Percentiles rank a stretch among this genome's conserved stretches.
These are phyloP conservation scores for Drosophila malerkotliana DNA, from an alignment of 1,140 invertebrate genomes.

Conservation along the genomic window DNA sequence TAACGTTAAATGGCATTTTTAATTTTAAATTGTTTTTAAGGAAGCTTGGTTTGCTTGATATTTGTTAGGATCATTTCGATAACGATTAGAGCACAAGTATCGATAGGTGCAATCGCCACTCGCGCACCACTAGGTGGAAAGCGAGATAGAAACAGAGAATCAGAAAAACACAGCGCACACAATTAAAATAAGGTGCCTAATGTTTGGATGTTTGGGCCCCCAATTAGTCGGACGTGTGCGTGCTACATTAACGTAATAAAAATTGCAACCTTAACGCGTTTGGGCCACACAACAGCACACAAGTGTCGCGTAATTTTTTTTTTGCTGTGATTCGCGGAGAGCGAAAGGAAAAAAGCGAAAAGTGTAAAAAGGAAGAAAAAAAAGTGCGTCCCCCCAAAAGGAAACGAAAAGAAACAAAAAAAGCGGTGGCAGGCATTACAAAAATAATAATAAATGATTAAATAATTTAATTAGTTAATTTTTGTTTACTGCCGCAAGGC, in stretches of 20 bases:
- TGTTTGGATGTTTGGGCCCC: constrained; percentile 23
- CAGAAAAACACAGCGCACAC: constrained; percentile 16
- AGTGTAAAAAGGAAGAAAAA: constrained; percentile 19
- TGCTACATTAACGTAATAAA: constrained; percentile 1
- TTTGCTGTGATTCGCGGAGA: constrained; percentile 19
- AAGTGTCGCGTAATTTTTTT: constrained; percentile 43
- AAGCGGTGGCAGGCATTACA: constrained; percentile 9
- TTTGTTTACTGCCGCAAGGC: constrained; percentile 45
- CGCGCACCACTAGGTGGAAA: constrained; percentile 1
- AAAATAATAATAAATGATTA: constrained; percentile 12
- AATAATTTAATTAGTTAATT: not conserved
- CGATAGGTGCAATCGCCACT: too few relatives aligned
- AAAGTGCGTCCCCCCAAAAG: constrained; percentile 44
- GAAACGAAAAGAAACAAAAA: constrained; percentile 21
- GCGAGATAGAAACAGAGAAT: constrained; percentile 19
- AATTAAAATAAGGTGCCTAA: constrained; percentile 1
- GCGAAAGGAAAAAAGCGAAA: constrained; percentile 51
- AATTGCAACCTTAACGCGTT: not conserved
- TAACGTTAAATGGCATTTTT: too few relatives aligned
- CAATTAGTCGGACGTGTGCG: constrained; percentile 20
- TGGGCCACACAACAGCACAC: not conserved
- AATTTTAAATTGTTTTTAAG: too few relatives aligned
- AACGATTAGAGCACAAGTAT: too few relatives aligned
- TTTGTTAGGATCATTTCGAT: too few relatives aligned
- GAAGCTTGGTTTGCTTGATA: too few relatives aligned